Conservation (phyloP, 2,888 invertebrate species). For the Cataglyphis rosenhaueri region DNA sequence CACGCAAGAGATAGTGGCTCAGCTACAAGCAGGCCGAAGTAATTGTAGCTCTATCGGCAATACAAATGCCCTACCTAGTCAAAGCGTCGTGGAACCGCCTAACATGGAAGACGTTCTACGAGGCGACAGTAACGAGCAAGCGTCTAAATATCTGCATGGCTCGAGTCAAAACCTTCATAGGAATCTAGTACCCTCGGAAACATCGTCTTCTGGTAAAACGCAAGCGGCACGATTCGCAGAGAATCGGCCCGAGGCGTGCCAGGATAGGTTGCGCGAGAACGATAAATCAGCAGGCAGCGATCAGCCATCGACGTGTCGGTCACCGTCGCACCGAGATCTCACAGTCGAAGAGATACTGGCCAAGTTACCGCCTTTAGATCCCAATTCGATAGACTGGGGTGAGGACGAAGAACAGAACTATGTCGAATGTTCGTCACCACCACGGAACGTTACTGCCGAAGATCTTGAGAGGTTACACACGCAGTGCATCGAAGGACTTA, state of each 20-base stretch:
- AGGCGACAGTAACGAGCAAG: conserved; percentile 83
- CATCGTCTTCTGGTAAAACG: conserved; percentile 51
- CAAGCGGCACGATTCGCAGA: conserved; percentile 58
- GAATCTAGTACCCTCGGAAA: conserved; percentile 60
- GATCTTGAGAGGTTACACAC: conserved; percentile 81
- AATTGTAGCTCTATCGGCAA: conserved; percentile 74
- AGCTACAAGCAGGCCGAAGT: conserved; percentile 89
- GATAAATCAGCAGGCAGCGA: conserved; percentile 70
- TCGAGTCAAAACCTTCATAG: conserved; percentile 65
- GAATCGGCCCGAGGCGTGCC: conserved; percentile 66
- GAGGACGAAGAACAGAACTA: conserved; percentile 74
- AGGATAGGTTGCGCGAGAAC: conserved; percentile 71
- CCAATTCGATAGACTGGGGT: conserved; percentile 87
- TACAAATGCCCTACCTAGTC: conserved; percentile 79
- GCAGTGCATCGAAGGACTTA: conserved; percentile 82
- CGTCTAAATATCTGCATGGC: conserved; percentile 82
- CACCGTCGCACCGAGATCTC: conserved; percentile 79
- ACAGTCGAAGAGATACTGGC: conserved; percentile 88
- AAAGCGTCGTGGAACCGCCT: conserved; percentile 79
- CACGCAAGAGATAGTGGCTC: conserved; percentile 93
- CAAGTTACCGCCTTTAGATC: conserved; percentile 89
- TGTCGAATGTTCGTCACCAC: conserved; percentile 63
- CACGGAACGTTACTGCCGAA: conserved; percentile 74
- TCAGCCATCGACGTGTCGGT: conserved; percentile 62
- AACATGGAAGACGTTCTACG: conserved; percentile 83